phyloP scores from a whole-genome alignment of 1,140 invertebrate genomes.

The Drosophila lacertosa region DNA sequence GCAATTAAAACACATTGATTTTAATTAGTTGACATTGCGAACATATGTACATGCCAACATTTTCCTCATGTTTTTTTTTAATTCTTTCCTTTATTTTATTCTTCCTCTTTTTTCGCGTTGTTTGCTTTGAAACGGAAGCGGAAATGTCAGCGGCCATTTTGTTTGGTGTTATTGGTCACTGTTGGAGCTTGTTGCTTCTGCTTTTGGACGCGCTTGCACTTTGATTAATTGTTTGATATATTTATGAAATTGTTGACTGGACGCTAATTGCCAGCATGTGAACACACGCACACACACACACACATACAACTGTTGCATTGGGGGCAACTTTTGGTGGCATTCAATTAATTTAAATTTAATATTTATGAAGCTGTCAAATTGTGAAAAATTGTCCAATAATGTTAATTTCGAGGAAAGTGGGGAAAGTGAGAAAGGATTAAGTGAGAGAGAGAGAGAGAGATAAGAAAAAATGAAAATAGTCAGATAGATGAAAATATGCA shows the following conservation, averaged over 20 bases:
- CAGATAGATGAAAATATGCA: neutral
- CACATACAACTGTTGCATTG: slow-evolving; percentile 8
- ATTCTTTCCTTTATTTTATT: neutral
- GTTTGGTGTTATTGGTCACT: neutral
- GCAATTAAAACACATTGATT: neutral
- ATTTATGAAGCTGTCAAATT: slow-evolving; percentile 69
- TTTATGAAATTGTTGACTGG: slow-evolving; percentile 41
- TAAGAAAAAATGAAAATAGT: neutral
- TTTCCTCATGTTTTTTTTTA: neutral
- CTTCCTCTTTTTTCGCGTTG: too few species aligned
- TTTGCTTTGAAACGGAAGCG: slow-evolving; percentile 16
- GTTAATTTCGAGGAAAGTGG: slow-evolving; percentile 53
- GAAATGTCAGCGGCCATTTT: slow-evolving; percentile 44
- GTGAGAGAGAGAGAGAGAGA: neutral
- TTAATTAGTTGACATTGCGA: slow-evolving; percentile 1
- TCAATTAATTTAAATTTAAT: slow-evolving; percentile 75
- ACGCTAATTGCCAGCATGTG: slow-evolving; percentile 44
- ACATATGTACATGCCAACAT: neutral
- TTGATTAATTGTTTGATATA: slow-evolving; percentile 53
- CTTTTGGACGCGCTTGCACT: slow-evolving; percentile 13
- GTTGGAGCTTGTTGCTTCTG: neutral
- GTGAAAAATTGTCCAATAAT: slow-evolving; percentile 58
- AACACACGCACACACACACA: slow-evolving; percentile 2
- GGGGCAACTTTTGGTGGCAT: slow-evolving; percentile 46
- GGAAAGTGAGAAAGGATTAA: neutral